These are phyloP conservation scores for Phrynocephalus vlangalii DNA, from an alignment of 2,797 vertebrate genomes.

Conservation along the genomic window DNA sequence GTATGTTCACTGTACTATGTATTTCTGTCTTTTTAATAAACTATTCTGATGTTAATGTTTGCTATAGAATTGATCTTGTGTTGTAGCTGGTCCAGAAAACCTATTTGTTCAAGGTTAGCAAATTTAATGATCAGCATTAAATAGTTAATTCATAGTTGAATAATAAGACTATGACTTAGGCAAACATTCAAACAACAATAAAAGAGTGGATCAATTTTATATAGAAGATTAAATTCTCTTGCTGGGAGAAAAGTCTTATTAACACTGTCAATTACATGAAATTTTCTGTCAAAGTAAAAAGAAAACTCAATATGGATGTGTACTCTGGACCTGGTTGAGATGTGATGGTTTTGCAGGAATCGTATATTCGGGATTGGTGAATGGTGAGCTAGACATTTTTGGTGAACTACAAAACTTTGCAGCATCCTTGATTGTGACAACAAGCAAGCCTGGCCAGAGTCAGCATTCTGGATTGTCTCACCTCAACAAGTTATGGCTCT, in stretches of 20 bases:
- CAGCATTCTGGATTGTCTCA: neutral
- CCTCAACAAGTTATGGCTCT: neutral
- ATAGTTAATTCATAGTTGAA: neutral
- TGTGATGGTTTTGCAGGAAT: neutral
- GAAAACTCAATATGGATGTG: too few relatives aligned
- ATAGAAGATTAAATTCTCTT: neutral
- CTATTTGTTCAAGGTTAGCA: neutral
- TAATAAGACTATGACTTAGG: neutral
- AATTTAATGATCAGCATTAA: neutral
- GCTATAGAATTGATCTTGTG: neutral
- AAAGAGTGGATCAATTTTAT: neutral
- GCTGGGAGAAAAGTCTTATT: neutral
- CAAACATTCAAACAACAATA: neutral
- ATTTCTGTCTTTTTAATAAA: neutral
- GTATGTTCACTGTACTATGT: neutral
- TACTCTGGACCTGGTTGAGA: neutral
- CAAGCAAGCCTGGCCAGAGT: neutral
- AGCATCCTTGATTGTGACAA: neutral
- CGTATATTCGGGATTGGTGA: neutral
- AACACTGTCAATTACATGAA: neutral
- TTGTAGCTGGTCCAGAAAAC: too few relatives aligned
- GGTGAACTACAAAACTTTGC: neutral
- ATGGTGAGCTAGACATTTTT: neutral
- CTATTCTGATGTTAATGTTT: neutral
- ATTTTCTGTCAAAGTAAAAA: neutral